Evolutionary conservation across 1,140 invertebrate species (phyloP), one percentile per base, ranked within the genome.

Genomic region (Tribolium castaneum): DNA sequence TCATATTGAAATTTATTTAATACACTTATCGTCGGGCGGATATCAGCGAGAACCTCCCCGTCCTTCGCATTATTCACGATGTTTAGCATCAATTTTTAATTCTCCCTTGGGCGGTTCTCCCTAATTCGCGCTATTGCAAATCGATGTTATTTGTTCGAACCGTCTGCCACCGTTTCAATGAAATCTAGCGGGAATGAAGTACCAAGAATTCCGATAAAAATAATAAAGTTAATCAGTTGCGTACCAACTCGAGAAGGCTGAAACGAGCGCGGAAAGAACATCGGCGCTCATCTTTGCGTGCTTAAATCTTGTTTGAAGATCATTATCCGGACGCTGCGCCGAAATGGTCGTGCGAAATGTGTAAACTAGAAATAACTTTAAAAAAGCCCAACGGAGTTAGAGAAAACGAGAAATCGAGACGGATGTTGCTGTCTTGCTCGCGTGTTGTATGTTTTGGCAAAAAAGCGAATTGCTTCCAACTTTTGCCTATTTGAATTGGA

Each of bases 1-100:
- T 82, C 79, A 80, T 80, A 78, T 77, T 78, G 76, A 80, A 82
- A 82, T 82, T 82, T 82, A 80, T 82, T 78, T 82, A 82, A 77
- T 70, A 79, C 50, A 73, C 49, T 73, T 73, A 73, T 73, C 71
- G 50, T 54, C n/a, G 3, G 25, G 13, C 49, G 52, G 34, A 73
- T 73, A 73, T 73, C 71, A 52, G n/a, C 6, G 45, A 73, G 30
- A 73, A 73, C 34, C 25, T 12, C 16, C 49, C 1, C 49, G 52
- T 34, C 22, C n/a, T 30, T 54, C 10, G 13, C 49, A 73, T 73
- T 51, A 73, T 52, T 73, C 71, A 73, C 30, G 30, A 73, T 35
- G 30, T 66, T 35, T 35, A 66, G 59, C 14, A 45, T 59, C 54
- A 59, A 25, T 59, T 59, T 59, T 59, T 59, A 59, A 59, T 59